Evolutionary conservation across 2,113 vertebrate genomes (phyloP).

Genomic region (Crypturellus undulatus): DNA sequence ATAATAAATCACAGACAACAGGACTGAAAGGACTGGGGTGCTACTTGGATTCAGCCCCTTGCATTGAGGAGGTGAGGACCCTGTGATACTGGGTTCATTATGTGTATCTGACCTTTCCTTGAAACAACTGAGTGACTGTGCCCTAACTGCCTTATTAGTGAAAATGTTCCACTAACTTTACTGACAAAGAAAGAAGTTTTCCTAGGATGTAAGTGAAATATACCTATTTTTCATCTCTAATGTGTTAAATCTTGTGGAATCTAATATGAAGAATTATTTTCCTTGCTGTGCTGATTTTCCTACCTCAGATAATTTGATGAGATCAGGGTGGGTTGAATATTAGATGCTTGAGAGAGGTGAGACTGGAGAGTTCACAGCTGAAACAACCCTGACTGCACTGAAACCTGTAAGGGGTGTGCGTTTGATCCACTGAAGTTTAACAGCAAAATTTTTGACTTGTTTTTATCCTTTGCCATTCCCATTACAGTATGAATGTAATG

Average conservation of each 20-base stretch:
- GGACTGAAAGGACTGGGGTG: slow-evolving; percentile 47
- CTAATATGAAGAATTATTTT: background rate
- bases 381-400: background rate
- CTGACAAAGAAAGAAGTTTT: background rate
- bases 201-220: background rate
- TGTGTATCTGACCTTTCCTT: background rate
- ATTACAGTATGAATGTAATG: background rate
- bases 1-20: background rate
- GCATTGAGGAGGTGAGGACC: background rate
- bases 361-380: background rate
- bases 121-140: background rate
- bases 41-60: background rate
- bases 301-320: background rate
- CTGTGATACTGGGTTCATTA: background rate
- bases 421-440: background rate
- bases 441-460: background rate
- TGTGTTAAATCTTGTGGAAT: background rate
- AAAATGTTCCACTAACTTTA: background rate
- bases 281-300: background rate
- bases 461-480: background rate
- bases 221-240: background rate
- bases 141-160: background rate
- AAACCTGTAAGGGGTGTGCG: background rate
- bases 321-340: background rate
- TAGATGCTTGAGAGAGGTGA: background rate